Conservation (phyloP, 2,113 vertebrate genomes). For the Anoplopoma fimbria region DNA sequence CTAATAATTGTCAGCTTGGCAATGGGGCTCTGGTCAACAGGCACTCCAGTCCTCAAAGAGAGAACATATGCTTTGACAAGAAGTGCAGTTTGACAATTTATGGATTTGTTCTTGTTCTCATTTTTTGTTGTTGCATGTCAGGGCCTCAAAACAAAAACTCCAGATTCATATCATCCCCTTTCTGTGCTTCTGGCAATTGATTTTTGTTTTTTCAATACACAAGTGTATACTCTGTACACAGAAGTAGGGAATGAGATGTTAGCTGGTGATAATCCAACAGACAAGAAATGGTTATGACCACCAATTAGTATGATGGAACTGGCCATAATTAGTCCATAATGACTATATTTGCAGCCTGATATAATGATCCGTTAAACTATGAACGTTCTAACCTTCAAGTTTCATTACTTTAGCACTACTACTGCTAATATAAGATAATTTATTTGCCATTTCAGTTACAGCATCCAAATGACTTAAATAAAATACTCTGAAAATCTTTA, state of each 20-base stretch:
- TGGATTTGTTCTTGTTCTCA: no score
- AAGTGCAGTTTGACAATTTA: background rate
- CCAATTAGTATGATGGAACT: background rate
- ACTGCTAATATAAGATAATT: background rate
- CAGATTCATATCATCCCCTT: background rate
- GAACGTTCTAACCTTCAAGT: background rate
- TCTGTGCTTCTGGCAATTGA: background rate
- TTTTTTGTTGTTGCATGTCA: background rate
- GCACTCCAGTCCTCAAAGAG: no score
- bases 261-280: background rate
- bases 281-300: background rate
- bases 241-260: background rate
- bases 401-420: background rate
- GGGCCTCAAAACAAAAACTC: background rate
- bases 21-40: background rate
- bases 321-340: background rate
- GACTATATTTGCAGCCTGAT: background rate
- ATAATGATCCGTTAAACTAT: background rate
- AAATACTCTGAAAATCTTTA: background rate
- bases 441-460: background rate
- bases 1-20: background rate
- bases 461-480: background rate
- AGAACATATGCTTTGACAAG: background rate
- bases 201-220: background rate
- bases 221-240: background rate